Evolutionary conservation across 1,140 invertebrate genomes (phyloP).

Genomic region (Hypothenemus hampei): DNA sequence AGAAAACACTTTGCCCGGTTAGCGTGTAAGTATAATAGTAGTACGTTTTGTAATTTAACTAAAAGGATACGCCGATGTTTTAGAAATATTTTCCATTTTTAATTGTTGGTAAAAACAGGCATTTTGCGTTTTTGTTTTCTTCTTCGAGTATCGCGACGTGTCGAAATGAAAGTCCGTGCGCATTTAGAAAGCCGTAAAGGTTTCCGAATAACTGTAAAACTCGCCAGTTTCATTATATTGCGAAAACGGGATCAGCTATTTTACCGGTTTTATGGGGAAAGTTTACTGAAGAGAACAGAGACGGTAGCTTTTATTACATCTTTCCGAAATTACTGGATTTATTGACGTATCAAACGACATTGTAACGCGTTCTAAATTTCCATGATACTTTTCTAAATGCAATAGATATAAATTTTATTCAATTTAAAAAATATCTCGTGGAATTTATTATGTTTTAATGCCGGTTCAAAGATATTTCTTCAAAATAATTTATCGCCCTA

Average conservation of each 20-base stretch:
- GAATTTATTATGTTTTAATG: too few species aligned
- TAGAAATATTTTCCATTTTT: too few species aligned
- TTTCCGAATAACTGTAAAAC: slow-evolving; percentile 20
- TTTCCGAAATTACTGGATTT: slow-evolving; percentile 19
- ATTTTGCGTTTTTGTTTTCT: too few species aligned
- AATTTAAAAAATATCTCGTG: too few species aligned
- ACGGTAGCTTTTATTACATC: slow-evolving; percentile 23
- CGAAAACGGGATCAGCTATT: slow-evolving; percentile 12
- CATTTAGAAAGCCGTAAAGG: slow-evolving; percentile 15
- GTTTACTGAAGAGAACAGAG: slow-evolving; percentile 10
- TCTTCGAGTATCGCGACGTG: too few species aligned
- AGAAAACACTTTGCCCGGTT: slow-evolving; percentile 1
- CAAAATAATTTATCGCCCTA: too few species aligned
- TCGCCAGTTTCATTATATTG: slow-evolving; percentile 20
- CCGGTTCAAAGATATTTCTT: too few species aligned
- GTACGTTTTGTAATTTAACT: neutral
- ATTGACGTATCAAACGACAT: slow-evolving; percentile 22
- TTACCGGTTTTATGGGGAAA: slow-evolving; percentile 19
- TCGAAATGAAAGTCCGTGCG: neutral
- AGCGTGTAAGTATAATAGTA: neutral
- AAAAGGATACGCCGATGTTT: too few species aligned
- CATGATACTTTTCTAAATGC: too few species aligned
- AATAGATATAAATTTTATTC: too few species aligned
- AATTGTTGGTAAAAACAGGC: too few species aligned
- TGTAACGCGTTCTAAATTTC: slow-evolving; percentile 22